A percentile compares a stretch with the other conserved stretches of the same genome.
Conservation (phyloP, 2,888 invertebrate genomes). For the Andrena praecox region DNA sequence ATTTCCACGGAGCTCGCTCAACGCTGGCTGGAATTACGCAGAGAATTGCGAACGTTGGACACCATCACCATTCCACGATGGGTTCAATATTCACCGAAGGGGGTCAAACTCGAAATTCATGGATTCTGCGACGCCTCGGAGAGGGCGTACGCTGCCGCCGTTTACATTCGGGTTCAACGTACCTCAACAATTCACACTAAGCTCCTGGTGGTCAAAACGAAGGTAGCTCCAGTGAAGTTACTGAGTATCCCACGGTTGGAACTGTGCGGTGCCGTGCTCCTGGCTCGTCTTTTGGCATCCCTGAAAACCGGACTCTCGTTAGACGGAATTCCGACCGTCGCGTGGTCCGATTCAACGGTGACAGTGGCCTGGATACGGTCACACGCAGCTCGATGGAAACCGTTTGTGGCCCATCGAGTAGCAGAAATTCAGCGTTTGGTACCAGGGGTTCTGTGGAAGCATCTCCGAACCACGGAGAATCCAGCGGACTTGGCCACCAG, state of each 20-base stretch:
- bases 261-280: too few species aligned
- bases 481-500: too few species aligned
- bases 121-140: not conserved
- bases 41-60: not conserved
- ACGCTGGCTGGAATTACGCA: not conserved
- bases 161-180: too few species aligned
- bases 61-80: not conserved
- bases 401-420: constrained; percentile 21
- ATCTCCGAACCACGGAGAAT: not conserved
- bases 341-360: too few species aligned
- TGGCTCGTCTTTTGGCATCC: too few species aligned
- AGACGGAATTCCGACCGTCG: too few species aligned
- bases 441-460: not conserved
- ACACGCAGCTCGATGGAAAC: constrained; percentile 11
- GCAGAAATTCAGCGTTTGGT: not conserved
- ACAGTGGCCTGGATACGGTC: constrained; percentile 1
- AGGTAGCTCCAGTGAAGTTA: too few species aligned
- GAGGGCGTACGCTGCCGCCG: not conserved
- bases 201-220: too few species aligned
- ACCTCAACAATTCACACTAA: too few species aligned
- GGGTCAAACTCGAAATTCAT: not conserved
- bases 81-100: not conserved
- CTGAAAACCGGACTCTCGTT: too few species aligned
- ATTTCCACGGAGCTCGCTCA: not conserved
- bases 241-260: too few species aligned